Evolutionary conservation across 1,140 invertebrate genomes (phyloP).

Genomic region (Charaxes varanes): DNA sequence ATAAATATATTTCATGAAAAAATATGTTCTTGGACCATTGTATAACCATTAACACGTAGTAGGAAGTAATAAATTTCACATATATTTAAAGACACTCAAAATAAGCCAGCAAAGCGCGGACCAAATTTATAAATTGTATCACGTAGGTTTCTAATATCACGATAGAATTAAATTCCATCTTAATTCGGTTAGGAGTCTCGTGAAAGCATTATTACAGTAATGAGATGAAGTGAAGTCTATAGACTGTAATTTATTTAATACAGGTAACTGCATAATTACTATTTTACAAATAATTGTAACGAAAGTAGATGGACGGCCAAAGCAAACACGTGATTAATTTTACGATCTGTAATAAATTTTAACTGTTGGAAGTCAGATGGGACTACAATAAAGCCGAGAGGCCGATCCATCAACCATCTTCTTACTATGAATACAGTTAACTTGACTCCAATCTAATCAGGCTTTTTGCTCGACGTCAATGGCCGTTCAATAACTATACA

Average conservation of each 20-base stretch:
- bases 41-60: too few relatives aligned
- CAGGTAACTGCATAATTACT: constrained; percentile 23
- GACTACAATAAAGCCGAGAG: constrained; percentile 32
- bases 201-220: constrained; percentile 19
- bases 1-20: too few relatives aligned
- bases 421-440: constrained; percentile 46
- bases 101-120: constrained; percentile 3
- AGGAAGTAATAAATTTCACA: constrained; percentile 3
- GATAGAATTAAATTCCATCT: constrained; percentile 21
- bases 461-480: constrained; percentile 53
- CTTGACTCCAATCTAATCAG: constrained; percentile 29
- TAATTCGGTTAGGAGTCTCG: constrained; percentile 12
- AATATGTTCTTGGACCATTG: too few relatives aligned
- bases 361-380: constrained; percentile 41
- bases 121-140: constrained; percentile 14
- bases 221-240: constrained; percentile 19
- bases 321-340: constrained; percentile 41
- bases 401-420: constrained; percentile 47
- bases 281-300: constrained; percentile 15
- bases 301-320: constrained; percentile 24
- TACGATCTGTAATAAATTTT: constrained; percentile 39
- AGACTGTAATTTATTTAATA: constrained; percentile 31
- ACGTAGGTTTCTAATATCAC: constrained; percentile 10
- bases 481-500: constrained; percentile 37
- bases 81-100: not conserved